phyloP scores from a whole-genome alignment of 2,888 invertebrate species.

The Stenchaetothrips biformis region DNA sequence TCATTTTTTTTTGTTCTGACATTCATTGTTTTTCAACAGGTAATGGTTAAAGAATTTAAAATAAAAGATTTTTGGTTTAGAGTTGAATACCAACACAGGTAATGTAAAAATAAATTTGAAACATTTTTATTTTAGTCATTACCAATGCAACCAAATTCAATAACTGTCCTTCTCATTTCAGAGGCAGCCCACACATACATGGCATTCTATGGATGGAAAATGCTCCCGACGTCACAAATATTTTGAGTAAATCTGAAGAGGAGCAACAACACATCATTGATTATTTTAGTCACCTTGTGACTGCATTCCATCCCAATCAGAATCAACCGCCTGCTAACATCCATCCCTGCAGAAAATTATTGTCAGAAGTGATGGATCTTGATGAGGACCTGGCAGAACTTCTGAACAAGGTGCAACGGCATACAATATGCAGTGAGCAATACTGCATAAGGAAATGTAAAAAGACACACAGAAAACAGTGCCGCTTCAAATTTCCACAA shows the following conservation, averaged over 20 bases:
- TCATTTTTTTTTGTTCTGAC: too few species aligned
- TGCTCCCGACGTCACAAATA: slow-evolving; percentile 30
- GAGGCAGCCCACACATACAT: slow-evolving; percentile 30
- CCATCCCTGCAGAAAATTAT: slow-evolving; percentile 32
- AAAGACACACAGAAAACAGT: slow-evolving; percentile 1
- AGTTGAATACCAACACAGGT: neutral
- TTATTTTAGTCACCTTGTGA: slow-evolving; percentile 31
- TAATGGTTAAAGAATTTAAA: neutral
- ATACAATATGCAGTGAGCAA: slow-evolving; percentile 24
- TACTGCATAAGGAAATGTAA: slow-evolving; percentile 32
- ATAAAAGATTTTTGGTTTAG: neutral
- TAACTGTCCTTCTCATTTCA: neutral
- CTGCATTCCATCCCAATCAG: slow-evolving; percentile 32
- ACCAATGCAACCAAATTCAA: neutral
- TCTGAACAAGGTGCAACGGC: slow-evolving; percentile 30
- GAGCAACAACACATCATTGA: neutral
- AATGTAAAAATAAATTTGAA: neutral
- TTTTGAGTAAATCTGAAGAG: slow-evolving; percentile 27
- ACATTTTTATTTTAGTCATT: neutral
- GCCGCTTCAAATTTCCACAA: slow-evolving; percentile 33
- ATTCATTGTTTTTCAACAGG: neutral
- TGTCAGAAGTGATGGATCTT: neutral
- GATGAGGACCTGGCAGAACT: slow-evolving; percentile 18
- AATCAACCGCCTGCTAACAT: slow-evolving; percentile 28
- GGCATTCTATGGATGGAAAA: slow-evolving; percentile 35